Percentiles rank a stretch among this genome's conserved stretches.
Evolutionary conservation across 2,113 vertebrate species (phyloP).

Genomic region (Speoplatyrhinus poulsoni): DNA sequence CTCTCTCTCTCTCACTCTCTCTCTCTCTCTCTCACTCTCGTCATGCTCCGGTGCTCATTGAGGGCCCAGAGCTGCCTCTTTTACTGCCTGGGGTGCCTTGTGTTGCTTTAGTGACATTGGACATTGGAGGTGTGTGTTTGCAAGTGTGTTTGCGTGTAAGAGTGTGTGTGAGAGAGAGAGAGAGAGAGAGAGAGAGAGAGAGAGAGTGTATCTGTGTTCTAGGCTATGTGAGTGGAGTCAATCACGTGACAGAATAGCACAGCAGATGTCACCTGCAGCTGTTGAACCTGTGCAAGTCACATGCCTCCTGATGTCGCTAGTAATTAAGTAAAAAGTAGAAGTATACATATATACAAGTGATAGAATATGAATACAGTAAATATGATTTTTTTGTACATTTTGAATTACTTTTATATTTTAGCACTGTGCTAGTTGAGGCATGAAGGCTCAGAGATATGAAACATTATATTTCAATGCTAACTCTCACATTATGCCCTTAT

Average conservation of each 20-base stretch:
- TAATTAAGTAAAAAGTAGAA: background rate
- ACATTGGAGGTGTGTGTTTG: conserved; percentile 57
- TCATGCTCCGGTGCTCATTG: conserved; percentile 57
- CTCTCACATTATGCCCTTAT: no score
- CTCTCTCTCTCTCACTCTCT: conserved; percentile 7
- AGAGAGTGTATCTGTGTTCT: conserved; percentile 15
- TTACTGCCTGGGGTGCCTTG: conserved; percentile 48
- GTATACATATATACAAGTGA: no score
- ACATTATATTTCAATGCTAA: no score
- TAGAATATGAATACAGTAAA: no score
- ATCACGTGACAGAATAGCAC: conserved; percentile 32
- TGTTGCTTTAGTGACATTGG: conserved; percentile 58
- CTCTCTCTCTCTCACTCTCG: conserved; percentile 10
- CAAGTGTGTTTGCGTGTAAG: conserved; percentile 1
- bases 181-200: background rate
- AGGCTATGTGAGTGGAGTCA: conserved; percentile 39
- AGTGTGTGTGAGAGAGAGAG: background rate
- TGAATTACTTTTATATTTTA: no score
- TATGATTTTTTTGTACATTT: no score
- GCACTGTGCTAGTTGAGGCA: no score
- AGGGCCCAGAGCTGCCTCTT: conserved; percentile 52
- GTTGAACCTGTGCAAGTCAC: conserved; percentile 32
- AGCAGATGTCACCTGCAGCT: conserved; percentile 52
- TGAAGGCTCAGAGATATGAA: no score
- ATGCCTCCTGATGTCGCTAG: conserved; percentile 30